A percentile compares a stretch with the other conserved stretches of the same genome.
These are phyloP conservation scores for Halichoeres trimaculatus DNA, from an alignment of 2,113 vertebrate genomes.

Conservation along the genomic window DNA sequence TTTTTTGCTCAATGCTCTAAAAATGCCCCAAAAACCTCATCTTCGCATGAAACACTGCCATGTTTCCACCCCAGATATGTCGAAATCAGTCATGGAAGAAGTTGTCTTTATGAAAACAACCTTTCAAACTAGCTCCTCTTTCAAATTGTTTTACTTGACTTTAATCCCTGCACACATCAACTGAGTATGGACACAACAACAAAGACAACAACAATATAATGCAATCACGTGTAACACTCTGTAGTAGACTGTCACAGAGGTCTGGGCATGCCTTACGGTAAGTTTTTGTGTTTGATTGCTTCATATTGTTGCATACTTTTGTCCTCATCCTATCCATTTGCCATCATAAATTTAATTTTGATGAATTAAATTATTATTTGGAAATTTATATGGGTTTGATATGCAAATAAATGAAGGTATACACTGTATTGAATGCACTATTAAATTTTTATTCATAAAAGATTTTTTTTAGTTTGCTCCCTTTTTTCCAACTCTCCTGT, in stretches of 20 bases:
- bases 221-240: background rate
- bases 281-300: background rate
- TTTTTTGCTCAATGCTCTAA: no score
- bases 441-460: conserved; percentile 65
- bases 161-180: conserved; percentile 7
- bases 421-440: conserved; percentile 52
- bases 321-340: conserved; percentile 4
- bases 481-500: background rate
- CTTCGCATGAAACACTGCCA: background rate
- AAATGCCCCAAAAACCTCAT: background rate
- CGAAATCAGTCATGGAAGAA: background rate
- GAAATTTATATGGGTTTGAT: conserved; percentile 56
- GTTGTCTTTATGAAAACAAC: background rate
- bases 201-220: conserved; percentile 3
- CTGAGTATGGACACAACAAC: background rate
- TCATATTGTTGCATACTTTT: conserved; percentile 21
- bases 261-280: no score
- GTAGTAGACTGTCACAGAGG: background rate
- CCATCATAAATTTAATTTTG: conserved; percentile 45
- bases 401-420: conserved; percentile 49
- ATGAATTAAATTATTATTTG: conserved; percentile 69
- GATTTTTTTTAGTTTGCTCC: background rate
- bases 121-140: background rate
- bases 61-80: background rate
- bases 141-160: background rate